Conservation (phyloP, 2,888 invertebrate genomes). For the Linnaemya vulpina region DNA sequence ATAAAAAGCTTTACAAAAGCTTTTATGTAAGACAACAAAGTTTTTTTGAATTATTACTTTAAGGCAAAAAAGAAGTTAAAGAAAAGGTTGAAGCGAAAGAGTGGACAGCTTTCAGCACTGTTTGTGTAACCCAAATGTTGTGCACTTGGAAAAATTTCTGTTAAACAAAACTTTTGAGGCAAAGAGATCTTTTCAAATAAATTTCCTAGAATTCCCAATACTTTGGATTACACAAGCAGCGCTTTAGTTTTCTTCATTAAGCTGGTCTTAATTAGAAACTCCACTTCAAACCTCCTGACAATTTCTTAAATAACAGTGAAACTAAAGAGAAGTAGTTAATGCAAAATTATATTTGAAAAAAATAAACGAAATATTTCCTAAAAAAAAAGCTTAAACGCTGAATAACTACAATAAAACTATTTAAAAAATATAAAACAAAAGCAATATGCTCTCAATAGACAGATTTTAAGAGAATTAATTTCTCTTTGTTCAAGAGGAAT, state of each 20-base stretch:
- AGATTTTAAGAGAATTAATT: slow-evolving; percentile 33
- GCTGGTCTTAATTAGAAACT: no score
- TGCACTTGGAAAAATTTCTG: neutral
- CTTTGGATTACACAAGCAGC: no score
- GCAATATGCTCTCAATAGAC: slow-evolving; percentile 70
- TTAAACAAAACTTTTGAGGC: neutral
- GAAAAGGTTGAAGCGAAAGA: neutral
- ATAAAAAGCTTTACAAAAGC: slow-evolving; percentile 58
- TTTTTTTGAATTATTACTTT: neutral
- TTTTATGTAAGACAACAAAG: neutral
- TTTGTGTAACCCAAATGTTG: neutral
- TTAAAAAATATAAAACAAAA: slow-evolving; percentile 67
- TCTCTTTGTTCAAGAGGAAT: neutral
- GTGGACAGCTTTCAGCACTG: neutral
- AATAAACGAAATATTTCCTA: slow-evolving; percentile 55
- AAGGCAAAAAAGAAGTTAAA: no score
- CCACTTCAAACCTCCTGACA: neutral
- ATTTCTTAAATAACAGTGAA: neutral
- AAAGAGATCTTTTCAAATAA: neutral
- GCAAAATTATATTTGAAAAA: slow-evolving; percentile 27
- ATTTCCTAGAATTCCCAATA: neutral
- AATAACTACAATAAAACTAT: slow-evolving; percentile 36
- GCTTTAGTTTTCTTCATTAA: no score
- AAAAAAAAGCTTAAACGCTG: slow-evolving; percentile 26
- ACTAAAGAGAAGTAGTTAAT: slow-evolving; percentile 31